Evolutionary conservation across 2,888 invertebrate species (phyloP).

Genomic region (Drosophila longiperda): DNA sequence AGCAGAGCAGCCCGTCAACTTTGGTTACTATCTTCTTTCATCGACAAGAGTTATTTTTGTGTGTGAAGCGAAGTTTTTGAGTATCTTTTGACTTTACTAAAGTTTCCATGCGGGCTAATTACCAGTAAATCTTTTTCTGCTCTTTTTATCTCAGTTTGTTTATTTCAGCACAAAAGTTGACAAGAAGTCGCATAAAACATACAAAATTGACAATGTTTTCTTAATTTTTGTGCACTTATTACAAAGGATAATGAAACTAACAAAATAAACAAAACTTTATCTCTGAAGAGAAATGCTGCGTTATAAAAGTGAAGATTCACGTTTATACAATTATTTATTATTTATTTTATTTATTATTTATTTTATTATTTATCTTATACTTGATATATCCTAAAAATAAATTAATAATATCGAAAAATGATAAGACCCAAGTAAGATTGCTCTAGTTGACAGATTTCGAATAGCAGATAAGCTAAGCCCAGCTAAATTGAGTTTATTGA

Average conservation of each 20-base stretch:
- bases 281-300: background rate
- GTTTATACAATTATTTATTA: background rate
- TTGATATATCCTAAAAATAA: background rate
- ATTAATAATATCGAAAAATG: background rate
- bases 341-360: no score
- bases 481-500: background rate
- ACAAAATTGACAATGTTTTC: background rate
- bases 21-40: slow-evolving; percentile 5
- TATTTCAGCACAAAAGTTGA: background rate
- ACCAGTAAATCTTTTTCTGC: background rate
- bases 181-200: background rate
- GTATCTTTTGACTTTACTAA: slow-evolving; percentile 43
- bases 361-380: background rate
- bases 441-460: background rate
- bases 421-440: background rate
- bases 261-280: background rate
- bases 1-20: slow-evolving; percentile 26
- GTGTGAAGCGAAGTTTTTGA: slow-evolving; percentile 10
- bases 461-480: background rate
- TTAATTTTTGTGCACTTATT: background rate
- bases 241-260: background rate
- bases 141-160: background rate
- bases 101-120: slow-evolving; percentile 48
- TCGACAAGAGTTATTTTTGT: slow-evolving; percentile 2
- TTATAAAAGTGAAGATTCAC: background rate